Evolutionary conservation across 2,797 vertebrate species (phyloP).

Genomic region (Scolopax bukidnonensis): DNA sequence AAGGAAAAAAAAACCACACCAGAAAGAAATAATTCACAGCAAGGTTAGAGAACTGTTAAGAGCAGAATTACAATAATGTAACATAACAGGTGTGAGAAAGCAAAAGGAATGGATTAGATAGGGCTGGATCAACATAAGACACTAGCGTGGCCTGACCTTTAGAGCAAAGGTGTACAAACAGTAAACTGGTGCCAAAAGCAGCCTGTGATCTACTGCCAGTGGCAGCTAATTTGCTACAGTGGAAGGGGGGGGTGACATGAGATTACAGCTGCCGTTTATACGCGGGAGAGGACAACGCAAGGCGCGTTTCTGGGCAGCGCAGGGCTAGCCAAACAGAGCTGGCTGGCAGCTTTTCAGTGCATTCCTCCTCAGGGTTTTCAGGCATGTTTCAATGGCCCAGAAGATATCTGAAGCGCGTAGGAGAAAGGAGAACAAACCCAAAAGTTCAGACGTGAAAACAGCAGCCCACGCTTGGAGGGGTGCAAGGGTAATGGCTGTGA

Average conservation of each 20-base stretch:
- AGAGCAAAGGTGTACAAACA: constrained; percentile 49
- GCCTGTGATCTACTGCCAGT: constrained; percentile 44
- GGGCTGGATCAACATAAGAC: constrained; percentile 1
- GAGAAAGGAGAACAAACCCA: not conserved
- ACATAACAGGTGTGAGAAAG: constrained; percentile 4
- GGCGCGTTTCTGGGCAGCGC: not conserved
- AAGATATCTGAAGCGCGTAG: not conserved
- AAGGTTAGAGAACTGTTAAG: not conserved
- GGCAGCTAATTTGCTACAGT: constrained; percentile 50
- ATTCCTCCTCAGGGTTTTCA: not conserved
- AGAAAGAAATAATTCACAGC: constrained; percentile 11
- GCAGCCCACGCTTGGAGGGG: accelerated
- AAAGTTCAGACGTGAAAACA: not conserved
- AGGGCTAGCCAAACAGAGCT: not conserved
- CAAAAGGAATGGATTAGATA: constrained; percentile 22
- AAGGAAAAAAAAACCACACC: not conserved
- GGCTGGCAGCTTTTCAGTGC: not conserved
- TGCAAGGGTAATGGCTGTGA: not conserved
- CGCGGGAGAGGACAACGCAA: not conserved
- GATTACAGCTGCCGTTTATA: constrained; percentile 32
- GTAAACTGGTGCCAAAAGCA: constrained; percentile 59
- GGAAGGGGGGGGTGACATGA: not conserved
- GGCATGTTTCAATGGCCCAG: not conserved
- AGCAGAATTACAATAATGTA: constrained; percentile 13
- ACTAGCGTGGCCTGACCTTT: not conserved